Base-by-base conservation (phyloP, 2,888 invertebrate species). In the Sarcophaga subvicina region DNA sequence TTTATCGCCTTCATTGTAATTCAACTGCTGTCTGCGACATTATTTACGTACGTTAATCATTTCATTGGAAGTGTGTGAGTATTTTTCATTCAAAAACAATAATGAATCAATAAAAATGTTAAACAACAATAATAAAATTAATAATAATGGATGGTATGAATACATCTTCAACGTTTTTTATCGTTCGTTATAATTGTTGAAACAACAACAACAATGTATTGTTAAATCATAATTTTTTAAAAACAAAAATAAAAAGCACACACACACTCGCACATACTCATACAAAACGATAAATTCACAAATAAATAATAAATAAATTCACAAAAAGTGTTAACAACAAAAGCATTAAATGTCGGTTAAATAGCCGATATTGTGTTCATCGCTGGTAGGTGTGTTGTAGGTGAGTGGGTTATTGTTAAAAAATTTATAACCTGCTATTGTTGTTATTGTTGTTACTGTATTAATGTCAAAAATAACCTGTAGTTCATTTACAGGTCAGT, bases 91-190 rank as follows among this genome's bases (percentile, higher is more conserved):
- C 37, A 17, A 25, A 17, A 49, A 67, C 75, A 75, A 76, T 84
- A 79, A 83, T 87, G 78, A 79, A 66, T 81, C 71, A 84, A 87
- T 87, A 84, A 86, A 80, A 86, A 81, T 81, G 75, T 81, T 79
- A 75, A 67, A 83, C 83, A 83, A 79, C 70, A 82, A 83, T 71
- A 59, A 80, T 77, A 73, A 64, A 64, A 64, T 69, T 81, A 69
- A 77, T 77, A 78, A 78, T 69, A 37, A 37, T 37, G 37, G 37
- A 37, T 37, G 37, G 37, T 10, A 37, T 37, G 37, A 37, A 37
- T 37, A 37, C 37, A 37, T 37, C 37, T 37, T 37, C 37, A 37
- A 75, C 54, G 62, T 71, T 83, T 63, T 62, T 11, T n/a, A 45
- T 76, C 11, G 54, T 73, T 80, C 62, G 25, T 59, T 60, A 20